phyloP scores from a whole-genome alignment of 2,888 invertebrate genomes.

The Pyrrhia umbra region DNA sequence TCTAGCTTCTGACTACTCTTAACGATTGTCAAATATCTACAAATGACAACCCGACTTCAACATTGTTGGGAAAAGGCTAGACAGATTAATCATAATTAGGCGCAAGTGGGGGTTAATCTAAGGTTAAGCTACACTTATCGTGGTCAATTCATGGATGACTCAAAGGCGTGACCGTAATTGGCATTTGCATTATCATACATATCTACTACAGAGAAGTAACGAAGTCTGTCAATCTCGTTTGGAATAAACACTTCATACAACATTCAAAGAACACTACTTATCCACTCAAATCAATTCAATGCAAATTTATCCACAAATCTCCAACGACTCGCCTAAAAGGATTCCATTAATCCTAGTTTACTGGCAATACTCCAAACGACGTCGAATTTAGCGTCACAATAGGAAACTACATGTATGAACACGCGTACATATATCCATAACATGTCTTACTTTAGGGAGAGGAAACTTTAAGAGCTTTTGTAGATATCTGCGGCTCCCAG shows the following conservation, averaged over 20 bases:
- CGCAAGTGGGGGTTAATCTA: too few relatives aligned
- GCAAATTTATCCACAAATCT: slow-evolving; percentile 23
- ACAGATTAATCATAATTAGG: too few relatives aligned
- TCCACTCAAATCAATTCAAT: slow-evolving; percentile 23
- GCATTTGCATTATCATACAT: not conserved
- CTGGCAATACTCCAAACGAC: slow-evolving; percentile 44
- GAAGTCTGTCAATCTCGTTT: not conserved
- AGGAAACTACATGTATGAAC: slow-evolving; percentile 30
- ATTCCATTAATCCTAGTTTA: slow-evolving; percentile 35
- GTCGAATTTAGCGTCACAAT: slow-evolving; percentile 19
- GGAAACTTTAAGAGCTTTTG: slow-evolving; percentile 33
- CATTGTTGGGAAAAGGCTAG: too few relatives aligned
- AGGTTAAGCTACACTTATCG: too few relatives aligned
- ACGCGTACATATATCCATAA: slow-evolving; percentile 18
- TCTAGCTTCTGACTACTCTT: too few relatives aligned
- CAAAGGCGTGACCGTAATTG: too few relatives aligned
- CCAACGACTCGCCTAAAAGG: slow-evolving; percentile 26
- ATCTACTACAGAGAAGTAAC: too few relatives aligned
- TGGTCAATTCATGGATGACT: too few relatives aligned
- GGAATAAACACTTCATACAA: not conserved
- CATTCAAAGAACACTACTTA: not conserved
- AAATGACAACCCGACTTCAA: too few relatives aligned
- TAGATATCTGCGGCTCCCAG: slow-evolving; percentile 27
- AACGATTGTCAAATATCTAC: too few relatives aligned
- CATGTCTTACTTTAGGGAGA: slow-evolving; percentile 12